Base-by-base conservation (phyloP, 1,140 invertebrate genomes). In the Drosophila asahinai region DNA sequence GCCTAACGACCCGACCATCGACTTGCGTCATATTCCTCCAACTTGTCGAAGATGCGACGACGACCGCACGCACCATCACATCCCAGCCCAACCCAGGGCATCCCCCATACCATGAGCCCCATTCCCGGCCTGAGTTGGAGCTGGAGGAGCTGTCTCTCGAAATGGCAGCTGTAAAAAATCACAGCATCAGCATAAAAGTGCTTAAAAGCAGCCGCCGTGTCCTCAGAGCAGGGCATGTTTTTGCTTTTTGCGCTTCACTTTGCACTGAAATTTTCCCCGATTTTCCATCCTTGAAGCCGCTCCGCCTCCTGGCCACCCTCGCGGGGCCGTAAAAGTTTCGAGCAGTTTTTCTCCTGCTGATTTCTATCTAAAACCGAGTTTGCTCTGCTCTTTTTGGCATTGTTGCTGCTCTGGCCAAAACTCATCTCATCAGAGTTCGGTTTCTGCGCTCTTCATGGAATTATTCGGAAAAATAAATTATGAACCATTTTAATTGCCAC, bases 111-210 rank as follows among this genome's bases (percentile, higher is more conserved):
- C n/a, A 59, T 51, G 27, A 33, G 52, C 7, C 30, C 30, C 30
- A 33, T 33, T 8, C 30, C 7, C 30, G 30, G 7, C 30, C 30
- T 33, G 27, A 6, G 30, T 9, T 43, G 22, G 38, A 66, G 52
- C 7, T 30, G 42, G 75, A 49, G 63, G 33, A 58, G 55, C 49
- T 45, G 58, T 45, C 49, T 65, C 61, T 65, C 61, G 59, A 89
- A 89, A 89, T 90, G 86, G 86, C 86, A 89, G 86, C 86, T 90
- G 84, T 89, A 89, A 89, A 89, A 89, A 89, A 89, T 89, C 84
- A 89, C 84, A 90, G 86, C 84, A 89, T 89, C 84, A 89, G 84
- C 84, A 90, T 89, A 86, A 90, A 90, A 90, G 86, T 90, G 86
- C 84, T 90, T 89, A 87, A 89, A 89, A 89, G 84, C 81, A 87